These are phyloP conservation scores for Danionella dracula DNA, from an alignment of 2,797 vertebrate genomes.

Conservation along the genomic window DNA sequence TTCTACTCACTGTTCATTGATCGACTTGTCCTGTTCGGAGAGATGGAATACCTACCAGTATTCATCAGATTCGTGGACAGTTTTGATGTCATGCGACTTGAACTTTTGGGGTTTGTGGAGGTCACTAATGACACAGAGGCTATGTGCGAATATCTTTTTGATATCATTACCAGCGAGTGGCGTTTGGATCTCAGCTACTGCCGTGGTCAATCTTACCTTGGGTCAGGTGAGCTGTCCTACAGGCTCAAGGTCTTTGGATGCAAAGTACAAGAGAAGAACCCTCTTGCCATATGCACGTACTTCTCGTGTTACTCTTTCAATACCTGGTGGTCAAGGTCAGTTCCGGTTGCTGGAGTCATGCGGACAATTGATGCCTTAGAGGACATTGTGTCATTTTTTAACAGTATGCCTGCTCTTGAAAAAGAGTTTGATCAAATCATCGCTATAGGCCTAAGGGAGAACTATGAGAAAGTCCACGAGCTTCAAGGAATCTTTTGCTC, in stretches of 20 bases:
- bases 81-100: conserved; percentile 75
- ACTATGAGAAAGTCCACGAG: conserved; percentile 74
- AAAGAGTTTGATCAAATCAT: conserved; percentile 74
- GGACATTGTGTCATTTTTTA: conserved; percentile 71
- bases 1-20: conserved; percentile 78
- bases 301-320: conserved; percentile 77
- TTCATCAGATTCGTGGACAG: conserved; percentile 77
- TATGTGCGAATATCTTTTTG: conserved; percentile 64
- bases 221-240: conserved; percentile 72
- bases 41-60: conserved; percentile 66
- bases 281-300: conserved; percentile 77
- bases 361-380: conserved; percentile 71
- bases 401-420: conserved; percentile 59
- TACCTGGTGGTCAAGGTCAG: conserved; percentile 77
- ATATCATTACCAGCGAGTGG: conserved; percentile 69
- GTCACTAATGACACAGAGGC: conserved; percentile 64
- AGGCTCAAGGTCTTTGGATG: conserved; percentile 78
- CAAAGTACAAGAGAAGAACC: conserved; percentile 74
- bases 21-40: conserved; percentile 65
- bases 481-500: conserved; percentile 70
- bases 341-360: conserved; percentile 69
- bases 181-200: conserved; percentile 71
- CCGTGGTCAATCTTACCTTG: conserved; percentile 75
- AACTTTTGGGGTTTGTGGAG: conserved; percentile 74
- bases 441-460: conserved; percentile 70